phyloP scores from a whole-genome alignment of 1,140 invertebrate genomes.

The Hyphantria cunea region DNA sequence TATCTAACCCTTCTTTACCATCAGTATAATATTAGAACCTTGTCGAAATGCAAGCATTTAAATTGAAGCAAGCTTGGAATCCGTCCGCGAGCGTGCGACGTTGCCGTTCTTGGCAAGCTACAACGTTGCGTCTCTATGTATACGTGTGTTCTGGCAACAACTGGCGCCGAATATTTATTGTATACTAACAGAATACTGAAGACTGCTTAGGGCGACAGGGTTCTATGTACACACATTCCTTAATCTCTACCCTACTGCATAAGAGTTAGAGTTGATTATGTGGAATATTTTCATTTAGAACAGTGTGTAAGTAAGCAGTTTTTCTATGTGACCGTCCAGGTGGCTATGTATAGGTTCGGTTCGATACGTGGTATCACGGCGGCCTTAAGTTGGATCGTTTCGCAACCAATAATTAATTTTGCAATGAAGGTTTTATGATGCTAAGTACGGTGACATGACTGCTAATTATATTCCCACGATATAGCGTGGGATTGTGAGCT shows the following conservation, averaged over 20 bases:
- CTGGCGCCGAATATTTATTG: conserved; percentile 81
- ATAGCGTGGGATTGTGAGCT: neutral
- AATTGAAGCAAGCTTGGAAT: conserved; percentile 72
- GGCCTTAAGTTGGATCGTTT: conserved; percentile 63
- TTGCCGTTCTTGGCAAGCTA: conserved; percentile 69
- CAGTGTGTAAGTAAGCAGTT: conserved; percentile 52
- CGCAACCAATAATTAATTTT: conserved; percentile 61
- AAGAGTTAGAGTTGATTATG: conserved; percentile 50
- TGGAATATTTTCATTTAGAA: conserved; percentile 34
- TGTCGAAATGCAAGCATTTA: conserved; percentile 42
- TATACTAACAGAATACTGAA: conserved; percentile 80
- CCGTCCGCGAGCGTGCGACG: conserved; percentile 61
- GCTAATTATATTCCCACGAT: neutral
- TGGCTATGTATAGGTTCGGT: conserved; percentile 79
- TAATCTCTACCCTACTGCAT: conserved; percentile 49
- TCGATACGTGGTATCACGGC: conserved; percentile 57
- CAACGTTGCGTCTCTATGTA: conserved; percentile 70
- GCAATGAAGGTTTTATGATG: conserved; percentile 52
- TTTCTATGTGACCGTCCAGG: conserved; percentile 80
- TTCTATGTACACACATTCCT: conserved; percentile 46
- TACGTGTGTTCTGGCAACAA: conserved; percentile 77
- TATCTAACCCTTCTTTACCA: neutral
- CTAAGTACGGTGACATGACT: neutral
- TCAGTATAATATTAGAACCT: conserved; percentile 42
- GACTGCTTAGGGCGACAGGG: conserved; percentile 68